Percentiles rank a stretch among this genome's conserved stretches.
These are phyloP conservation scores for Luehdorfia chinensis DNA, from an alignment of 1,140 invertebrate genomes.

Conservation along the genomic window DNA sequence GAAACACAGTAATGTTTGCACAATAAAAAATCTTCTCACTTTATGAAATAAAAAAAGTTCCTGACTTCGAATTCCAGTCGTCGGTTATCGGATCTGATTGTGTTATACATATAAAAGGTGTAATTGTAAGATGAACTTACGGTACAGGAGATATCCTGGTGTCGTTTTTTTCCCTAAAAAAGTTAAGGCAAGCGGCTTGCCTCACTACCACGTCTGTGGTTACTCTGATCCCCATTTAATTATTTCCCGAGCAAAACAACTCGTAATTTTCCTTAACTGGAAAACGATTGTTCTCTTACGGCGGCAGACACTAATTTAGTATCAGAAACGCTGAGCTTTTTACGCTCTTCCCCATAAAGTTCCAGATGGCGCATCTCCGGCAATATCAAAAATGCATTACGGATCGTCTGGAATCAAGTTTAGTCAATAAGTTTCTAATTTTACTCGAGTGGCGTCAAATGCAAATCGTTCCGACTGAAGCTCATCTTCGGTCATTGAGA, in stretches of 20 bases:
- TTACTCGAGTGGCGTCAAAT: slow-evolving; percentile 15
- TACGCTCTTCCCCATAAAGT: not conserved
- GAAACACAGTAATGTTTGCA: no score
- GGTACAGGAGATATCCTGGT: no score
- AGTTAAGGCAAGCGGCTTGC: no score
- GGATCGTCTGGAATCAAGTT: no score
- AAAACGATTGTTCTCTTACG: not conserved
- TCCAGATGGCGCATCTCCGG: slow-evolving; percentile 1
- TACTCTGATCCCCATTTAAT: not conserved
- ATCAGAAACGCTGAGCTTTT: not conserved
- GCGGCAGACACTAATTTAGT: not conserved
- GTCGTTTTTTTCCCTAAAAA: no score
- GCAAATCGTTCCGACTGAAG: slow-evolving; percentile 22
- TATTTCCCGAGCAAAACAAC: not conserved
- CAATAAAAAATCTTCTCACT: no score
- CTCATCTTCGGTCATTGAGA: slow-evolving; percentile 23
- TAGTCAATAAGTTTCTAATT: no score
- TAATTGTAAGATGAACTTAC: no score
- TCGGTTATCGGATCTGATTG: no score
- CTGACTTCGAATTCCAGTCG: no score
- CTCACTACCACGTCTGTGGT: not conserved
- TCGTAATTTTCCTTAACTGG: not conserved
- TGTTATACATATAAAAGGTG: no score
- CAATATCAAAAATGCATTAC: slow-evolving; percentile 32
- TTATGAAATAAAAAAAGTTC: no score